Evolutionary conservation across 1,140 invertebrate species (phyloP), one percentile per base, ranked within the genome.

Genomic region (Papilio xuthus): DNA sequence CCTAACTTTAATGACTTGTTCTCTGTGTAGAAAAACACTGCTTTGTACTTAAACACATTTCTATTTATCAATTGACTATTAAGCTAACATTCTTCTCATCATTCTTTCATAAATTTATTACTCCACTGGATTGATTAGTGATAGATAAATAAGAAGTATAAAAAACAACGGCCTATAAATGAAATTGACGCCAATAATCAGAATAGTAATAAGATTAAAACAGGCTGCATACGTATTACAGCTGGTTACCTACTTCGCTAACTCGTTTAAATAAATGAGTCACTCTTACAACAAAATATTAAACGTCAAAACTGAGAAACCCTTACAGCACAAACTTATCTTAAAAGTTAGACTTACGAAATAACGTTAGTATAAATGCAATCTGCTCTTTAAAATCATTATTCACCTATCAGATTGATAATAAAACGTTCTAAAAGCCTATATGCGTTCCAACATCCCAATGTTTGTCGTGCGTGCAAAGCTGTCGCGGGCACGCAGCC

Each of bases 401-500:
- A n/a, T 50, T 12, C 42, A 10, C 42, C 13, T 44, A 0, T 18
- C 47, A 50, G 47, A 53, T 53, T 53, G 18, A 0, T 53, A 53
- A 53, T 53, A 10, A 53, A 53, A 53, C 18, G n/a, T 37, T 37
- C 4, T 6, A 37, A 37, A 18, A 47, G 6, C 9, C 8, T 53
- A 76, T 41, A 63, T 76, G 73, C 28, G 42, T 44, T 23, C 42
- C 74, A 23, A 28, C 13, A 15, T 67, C 18, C 18, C n/a, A 20
- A 15, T 77, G 70, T 78, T 69, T 76, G 80, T 20, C 53, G 47
- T 44, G 71, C 71, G 56, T 78, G 72, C 71, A n/a, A 18, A 28
- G 71, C 69, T 56, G 71, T 77, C 42, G 56, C 76, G 56, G 56
- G 80, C 80, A 83, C 80, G 80, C 80, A 81, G 80, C 15, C 77